These are phyloP conservation scores for Cheilinus undulatus DNA, from an alignment of 2,113 vertebrate genomes.

Conservation along the genomic window DNA sequence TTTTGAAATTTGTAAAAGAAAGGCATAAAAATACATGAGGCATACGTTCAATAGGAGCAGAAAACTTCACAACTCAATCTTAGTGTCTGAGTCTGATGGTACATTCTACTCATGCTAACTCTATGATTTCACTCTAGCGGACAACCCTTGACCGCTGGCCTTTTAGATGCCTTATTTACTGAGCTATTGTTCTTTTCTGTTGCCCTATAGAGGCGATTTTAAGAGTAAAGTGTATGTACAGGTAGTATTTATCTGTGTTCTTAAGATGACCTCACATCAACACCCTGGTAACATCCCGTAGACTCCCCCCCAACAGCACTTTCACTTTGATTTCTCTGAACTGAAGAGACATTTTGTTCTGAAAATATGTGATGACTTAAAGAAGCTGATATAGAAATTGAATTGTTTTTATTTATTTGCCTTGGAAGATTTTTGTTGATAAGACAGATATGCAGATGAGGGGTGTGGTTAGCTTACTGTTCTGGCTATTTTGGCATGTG, in stretches of 20 bases:
- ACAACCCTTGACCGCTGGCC: constrained; percentile 75
- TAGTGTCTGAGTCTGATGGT: constrained; percentile 11
- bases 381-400: constrained; percentile 22
- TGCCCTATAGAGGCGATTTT: constrained; percentile 72
- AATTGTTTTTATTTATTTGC: constrained; percentile 53
- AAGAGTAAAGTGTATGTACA: constrained; percentile 78
- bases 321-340: constrained; percentile 35
- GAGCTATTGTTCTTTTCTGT: constrained; percentile 76
- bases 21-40: too few relatives aligned
- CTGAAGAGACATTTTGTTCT: constrained; percentile 16
- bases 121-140: constrained; percentile 75
- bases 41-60: too few relatives aligned
- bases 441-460: constrained; percentile 11
- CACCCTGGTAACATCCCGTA: constrained; percentile 55
- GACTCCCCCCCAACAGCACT: constrained; percentile 22
- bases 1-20: not conserved
- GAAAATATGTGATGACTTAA: constrained; percentile 23
- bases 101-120: constrained; percentile 78
- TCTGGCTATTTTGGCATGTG: constrained; percentile 8
- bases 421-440: constrained; percentile 1
- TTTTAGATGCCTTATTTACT: constrained; percentile 86
- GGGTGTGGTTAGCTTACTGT: constrained; percentile 19
- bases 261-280: constrained; percentile 66
- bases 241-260: constrained; percentile 81
- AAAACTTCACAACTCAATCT: not conserved